Percentiles rank a stretch among this genome's conserved stretches.
Conservation (phyloP, 2,113 vertebrate species). For the Gavialis gangeticus region DNA sequence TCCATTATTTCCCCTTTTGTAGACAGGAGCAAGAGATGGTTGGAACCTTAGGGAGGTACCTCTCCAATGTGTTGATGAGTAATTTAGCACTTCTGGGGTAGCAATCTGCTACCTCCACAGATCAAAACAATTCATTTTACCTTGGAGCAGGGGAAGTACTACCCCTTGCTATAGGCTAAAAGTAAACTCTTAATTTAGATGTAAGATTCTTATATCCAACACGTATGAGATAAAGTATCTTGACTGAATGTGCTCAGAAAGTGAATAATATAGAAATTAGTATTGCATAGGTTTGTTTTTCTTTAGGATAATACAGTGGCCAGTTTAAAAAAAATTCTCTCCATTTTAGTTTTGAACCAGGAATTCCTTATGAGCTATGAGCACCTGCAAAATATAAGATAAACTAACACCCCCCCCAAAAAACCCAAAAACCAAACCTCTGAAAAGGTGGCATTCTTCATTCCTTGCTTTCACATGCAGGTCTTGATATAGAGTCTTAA, state of each 20-base stretch:
- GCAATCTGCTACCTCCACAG: neutral
- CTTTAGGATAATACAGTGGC: neutral
- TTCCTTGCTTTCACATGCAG: neutral
- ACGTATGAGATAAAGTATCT: neutral
- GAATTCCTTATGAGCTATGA: neutral
- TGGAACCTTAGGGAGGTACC: neutral
- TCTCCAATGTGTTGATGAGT: neutral
- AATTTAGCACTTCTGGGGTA: neutral
- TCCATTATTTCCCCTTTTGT: neutral
- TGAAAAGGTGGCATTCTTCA: neutral
- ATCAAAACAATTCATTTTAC: neutral
- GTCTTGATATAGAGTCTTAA: no score
- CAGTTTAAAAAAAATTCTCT: no score
- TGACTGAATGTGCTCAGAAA: neutral
- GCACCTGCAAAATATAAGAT: neutral
- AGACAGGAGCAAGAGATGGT: neutral
- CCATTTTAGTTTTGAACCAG: neutral
- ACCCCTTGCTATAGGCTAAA: neutral
- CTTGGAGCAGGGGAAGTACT: neutral
- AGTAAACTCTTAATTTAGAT: neutral
- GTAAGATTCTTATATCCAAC: neutral
- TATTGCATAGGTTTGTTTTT: neutral
- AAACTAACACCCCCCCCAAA: neutral
- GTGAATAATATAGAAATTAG: neutral
- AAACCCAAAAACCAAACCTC: neutral